A percentile compares a stretch with the other conserved stretches of the same genome.
phyloP scores from a whole-genome alignment of 2,113 vertebrate species.

The Stercorarius parasiticus region DNA sequence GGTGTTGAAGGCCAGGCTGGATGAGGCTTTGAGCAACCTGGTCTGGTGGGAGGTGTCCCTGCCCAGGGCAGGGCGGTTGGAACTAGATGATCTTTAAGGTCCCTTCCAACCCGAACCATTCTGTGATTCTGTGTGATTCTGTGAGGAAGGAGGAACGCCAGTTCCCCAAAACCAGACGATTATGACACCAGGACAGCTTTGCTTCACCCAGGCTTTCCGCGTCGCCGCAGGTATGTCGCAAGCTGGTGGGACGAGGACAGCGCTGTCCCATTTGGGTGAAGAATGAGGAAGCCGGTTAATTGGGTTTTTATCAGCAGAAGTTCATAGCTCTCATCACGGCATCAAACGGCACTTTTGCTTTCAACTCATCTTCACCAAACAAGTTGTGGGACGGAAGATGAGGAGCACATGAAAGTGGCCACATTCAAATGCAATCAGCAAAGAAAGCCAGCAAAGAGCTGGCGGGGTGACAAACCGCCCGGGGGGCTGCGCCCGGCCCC shows the following conservation, averaged over 20 bases:
- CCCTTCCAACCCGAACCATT: no score
- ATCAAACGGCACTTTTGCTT: slow-evolving; percentile 48
- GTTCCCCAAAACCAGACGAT: neutral
- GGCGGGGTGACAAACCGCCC: neutral
- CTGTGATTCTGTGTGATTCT: no score
- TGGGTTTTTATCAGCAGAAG: slow-evolving; percentile 43
- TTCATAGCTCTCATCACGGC: slow-evolving; percentile 9
- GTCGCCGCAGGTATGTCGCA: neutral
- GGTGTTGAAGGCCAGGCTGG: no score
- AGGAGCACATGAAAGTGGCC: slow-evolving; percentile 56
- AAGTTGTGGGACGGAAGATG: slow-evolving; percentile 29
- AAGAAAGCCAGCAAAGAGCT: slow-evolving; percentile 1
- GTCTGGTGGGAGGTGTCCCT: no score
- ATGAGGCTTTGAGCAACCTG: no score
- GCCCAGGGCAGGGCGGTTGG: no score
- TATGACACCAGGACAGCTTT: neutral
- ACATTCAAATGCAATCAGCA: slow-evolving; percentile 41
- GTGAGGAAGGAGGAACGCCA: neutral
- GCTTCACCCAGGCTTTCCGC: neutral
- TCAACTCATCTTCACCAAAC: slow-evolving; percentile 42
- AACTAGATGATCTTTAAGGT: no score
- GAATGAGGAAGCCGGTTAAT: slow-evolving; percentile 42
- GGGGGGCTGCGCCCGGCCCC: neutral
- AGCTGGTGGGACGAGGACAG: neutral
- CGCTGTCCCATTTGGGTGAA: neutral